Evolutionary conservation across 2,113 vertebrate genomes (phyloP), one percentile per base, ranked within the genome.

Genomic region (Oreochromis aureus): DNA sequence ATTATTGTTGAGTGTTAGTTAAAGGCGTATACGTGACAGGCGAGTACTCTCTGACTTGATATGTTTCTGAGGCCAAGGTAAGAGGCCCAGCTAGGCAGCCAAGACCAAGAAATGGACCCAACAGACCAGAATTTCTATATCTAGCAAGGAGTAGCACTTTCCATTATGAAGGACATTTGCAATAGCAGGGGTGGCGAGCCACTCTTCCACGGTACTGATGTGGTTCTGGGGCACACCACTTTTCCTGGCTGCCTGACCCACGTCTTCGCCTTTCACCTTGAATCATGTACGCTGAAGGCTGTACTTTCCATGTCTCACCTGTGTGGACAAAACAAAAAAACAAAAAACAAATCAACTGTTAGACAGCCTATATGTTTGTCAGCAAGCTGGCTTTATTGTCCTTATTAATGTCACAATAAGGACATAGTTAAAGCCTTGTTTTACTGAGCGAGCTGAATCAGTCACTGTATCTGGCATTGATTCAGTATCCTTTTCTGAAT

Each of bases 371-470:
- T 3, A 9, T 51, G 48, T 8, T 51, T 8, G 7, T 51, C 48
- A 51, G 7, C 16, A 8, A 51, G 7, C 16, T 51, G 46, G 46
- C 46, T 51, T 51, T 0, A 51, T 51, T 51, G 51, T 53, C 51
- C 51, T n/a, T 10, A 53, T n/a, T 53, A 53, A 2, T 53, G 51
- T 53, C 9, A 3, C 9, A 53, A 53, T 53, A 53, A 53, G 51
- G 51, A 53, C 7, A 53, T 53, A n/a, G 51, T 3, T 53, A 53
- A 53, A 53, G 51, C 10, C 51, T 53, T 53, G 51, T 53, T 53
- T n/a, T 53, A 0, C 51, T 53, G 18, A 3, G 19, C 0, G 2
- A 53, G 51, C 8, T 36, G 34, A 36, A 36, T 36, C 7, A 8
- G 34, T 36, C 7, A 7, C 7, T 36, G 34, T 36, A 36, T 36